A percentile compares a stretch with the other conserved stretches of the same genome.
These are phyloP conservation scores for Threskiornis aethiopicus DNA, from an alignment of 2,797 vertebrate genomes.

Conservation along the genomic window DNA sequence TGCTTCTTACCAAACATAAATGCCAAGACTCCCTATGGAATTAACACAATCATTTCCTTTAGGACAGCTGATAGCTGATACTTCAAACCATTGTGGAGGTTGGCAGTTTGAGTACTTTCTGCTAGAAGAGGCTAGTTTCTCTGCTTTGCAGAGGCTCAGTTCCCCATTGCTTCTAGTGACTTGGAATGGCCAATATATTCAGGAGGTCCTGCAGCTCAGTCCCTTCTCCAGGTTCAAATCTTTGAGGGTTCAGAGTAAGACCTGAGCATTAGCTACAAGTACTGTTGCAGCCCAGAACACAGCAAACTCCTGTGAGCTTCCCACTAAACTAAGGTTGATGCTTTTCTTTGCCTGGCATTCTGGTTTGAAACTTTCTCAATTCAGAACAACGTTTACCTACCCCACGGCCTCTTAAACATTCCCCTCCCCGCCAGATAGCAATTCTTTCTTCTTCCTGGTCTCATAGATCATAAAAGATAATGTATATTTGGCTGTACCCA, in stretches of 20 bases:
- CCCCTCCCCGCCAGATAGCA: too few relatives aligned
- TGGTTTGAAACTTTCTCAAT: not conserved
- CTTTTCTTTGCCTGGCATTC: not conserved
- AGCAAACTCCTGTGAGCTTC: not conserved
- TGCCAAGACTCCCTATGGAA: not conserved
- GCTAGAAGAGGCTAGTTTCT: not conserved
- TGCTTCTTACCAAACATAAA: not conserved
- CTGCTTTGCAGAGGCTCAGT: not conserved
- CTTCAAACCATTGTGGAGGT: not conserved
- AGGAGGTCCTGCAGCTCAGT: not conserved
- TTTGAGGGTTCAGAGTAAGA: not conserved
- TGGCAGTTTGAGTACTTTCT: not conserved
- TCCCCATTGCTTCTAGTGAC: not conserved
- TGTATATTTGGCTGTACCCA: not conserved
- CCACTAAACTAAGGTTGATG: not conserved
- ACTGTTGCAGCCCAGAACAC: not conserved
- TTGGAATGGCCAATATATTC: not conserved
- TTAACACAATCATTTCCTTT: not conserved
- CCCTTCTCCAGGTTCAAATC: not conserved
- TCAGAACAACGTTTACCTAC: fast-evolving
- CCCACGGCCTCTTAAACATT: not conserved
- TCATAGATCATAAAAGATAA: fast-evolving
- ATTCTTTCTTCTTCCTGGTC: not conserved
- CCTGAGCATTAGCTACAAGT: not conserved
- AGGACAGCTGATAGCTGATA: not conserved